Evolutionary conservation across 2,888 invertebrate genomes (phyloP).

Genomic region (Lochmaea capreae): DNA sequence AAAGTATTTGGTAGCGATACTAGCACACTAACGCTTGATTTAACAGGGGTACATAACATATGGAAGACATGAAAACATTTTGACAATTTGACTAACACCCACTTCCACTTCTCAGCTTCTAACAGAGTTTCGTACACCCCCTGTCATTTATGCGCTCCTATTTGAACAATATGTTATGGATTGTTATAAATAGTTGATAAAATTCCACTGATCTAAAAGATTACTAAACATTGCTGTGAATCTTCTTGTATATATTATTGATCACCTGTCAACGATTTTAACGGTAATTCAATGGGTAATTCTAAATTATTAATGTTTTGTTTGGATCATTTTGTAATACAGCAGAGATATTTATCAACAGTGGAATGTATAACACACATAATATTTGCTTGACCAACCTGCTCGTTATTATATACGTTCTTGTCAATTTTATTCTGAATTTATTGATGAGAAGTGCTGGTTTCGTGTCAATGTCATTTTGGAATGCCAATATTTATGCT

Average conservation of each 20-base stretch:
- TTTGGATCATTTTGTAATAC: constrained; percentile 28
- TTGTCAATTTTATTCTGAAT: constrained; percentile 7
- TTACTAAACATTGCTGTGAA: not conserved
- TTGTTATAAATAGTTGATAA: too few species aligned
- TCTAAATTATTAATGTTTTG: constrained; percentile 26
- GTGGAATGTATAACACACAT: constrained; percentile 24
- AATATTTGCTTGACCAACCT: constrained; percentile 3
- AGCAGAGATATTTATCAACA: constrained; percentile 20
- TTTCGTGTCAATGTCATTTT: constrained; percentile 3
- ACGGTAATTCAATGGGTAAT: constrained; percentile 17
- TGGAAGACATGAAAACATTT: too few species aligned
- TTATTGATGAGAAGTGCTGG: constrained; percentile 1
- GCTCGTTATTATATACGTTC: not conserved
- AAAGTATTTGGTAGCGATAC: too few species aligned
- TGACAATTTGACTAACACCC: too few species aligned
- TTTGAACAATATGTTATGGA: too few species aligned
- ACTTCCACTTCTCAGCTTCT: too few species aligned
- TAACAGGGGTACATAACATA: too few species aligned
- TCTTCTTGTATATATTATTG: constrained; percentile 11
- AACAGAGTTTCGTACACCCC: too few species aligned
- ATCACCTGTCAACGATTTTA: constrained; percentile 23
- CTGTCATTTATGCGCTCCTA: too few species aligned
- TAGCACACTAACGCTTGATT: too few species aligned
- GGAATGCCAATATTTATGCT: constrained; percentile 5
- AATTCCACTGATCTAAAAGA: too few species aligned